These are phyloP conservation scores for Bellardia pandia DNA, from an alignment of 2,888 invertebrate genomes.

Conservation along the genomic window DNA sequence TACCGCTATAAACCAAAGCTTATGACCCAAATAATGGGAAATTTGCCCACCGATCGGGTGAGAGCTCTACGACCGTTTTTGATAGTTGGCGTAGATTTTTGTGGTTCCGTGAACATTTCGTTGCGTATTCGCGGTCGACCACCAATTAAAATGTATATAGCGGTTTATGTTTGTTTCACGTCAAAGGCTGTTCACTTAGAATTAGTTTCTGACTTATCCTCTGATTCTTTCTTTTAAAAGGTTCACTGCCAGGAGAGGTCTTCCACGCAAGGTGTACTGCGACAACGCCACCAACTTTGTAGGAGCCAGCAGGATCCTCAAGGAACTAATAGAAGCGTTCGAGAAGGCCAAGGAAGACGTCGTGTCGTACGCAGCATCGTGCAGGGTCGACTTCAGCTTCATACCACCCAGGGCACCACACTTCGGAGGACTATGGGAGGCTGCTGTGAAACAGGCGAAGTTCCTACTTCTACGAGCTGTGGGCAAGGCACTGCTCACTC, in stretches of 20 bases:
- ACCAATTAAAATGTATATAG: conserved; percentile 18
- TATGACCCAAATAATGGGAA: not conserved
- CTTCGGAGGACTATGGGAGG: conserved; percentile 51
- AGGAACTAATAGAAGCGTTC: conserved; percentile 1
- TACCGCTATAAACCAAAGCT: not conserved
- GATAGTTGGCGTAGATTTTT: conserved; percentile 13
- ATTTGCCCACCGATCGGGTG: not conserved
- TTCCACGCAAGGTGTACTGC: conserved; percentile 56
- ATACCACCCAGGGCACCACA: conserved; percentile 41
- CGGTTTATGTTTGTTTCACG: not conserved
- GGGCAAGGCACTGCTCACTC: conserved; percentile 47
- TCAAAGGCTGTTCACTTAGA: conserved; percentile 6
- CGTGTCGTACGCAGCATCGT: conserved; percentile 21
- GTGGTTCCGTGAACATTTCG: not conserved
- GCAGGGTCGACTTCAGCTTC: conserved; percentile 53
- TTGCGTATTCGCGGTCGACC: not conserved
- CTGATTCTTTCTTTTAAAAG: conserved; percentile 54
- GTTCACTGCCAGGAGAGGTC: conserved; percentile 52
- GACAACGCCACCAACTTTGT: conserved; percentile 69
- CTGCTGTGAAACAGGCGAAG: conserved; percentile 40
- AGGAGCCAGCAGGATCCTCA: conserved; percentile 37
- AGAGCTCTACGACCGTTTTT: not conserved
- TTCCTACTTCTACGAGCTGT: conserved; percentile 44
- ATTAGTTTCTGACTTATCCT: not conserved
- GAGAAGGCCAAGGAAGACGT: not conserved